phyloP scores from a whole-genome alignment of 30 jellyfish, hydroid and myxozoan genomes.

The Hydractinia symbiolongicarpus region DNA sequence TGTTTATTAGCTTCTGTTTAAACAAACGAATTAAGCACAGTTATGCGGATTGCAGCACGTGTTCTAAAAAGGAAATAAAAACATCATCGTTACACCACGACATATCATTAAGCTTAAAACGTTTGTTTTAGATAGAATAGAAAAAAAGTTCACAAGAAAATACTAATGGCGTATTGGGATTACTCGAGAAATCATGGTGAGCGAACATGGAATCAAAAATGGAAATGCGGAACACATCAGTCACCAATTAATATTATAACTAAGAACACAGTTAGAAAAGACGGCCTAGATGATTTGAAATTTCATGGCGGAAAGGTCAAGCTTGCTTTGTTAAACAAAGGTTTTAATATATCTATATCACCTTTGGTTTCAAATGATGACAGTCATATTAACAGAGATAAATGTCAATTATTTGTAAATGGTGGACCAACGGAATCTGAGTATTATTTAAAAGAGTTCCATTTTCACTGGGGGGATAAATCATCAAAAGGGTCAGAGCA shows the following conservation, averaged over 20 bases:
- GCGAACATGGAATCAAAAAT: not conserved
- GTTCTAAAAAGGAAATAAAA: no score
- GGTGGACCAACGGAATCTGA: not conserved
- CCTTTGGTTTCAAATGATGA: no score
- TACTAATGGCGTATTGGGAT: not conserved
- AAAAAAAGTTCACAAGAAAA: no score
- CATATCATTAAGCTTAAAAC: no score
- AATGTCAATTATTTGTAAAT: not conserved
- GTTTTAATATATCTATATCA: not conserved
- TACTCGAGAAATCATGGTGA: constrained; percentile 7
- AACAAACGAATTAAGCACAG: no score
- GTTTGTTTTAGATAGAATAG: no score
- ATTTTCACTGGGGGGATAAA: constrained; percentile 64
- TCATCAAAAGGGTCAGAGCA: constrained; percentile 29
- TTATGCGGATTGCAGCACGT: no score
- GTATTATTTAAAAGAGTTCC: constrained; percentile 52
- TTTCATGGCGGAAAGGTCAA: not conserved
- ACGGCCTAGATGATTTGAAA: constrained; percentile 4
- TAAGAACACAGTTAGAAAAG: constrained; percentile 18
- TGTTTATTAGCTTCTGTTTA: no score
- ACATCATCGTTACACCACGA: no score
- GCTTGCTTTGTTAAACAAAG: not conserved
- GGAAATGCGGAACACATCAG: constrained; percentile 38
- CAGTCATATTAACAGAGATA: not conserved
- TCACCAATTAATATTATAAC: constrained; percentile 59